Conservation (phyloP, 2,888 invertebrate genomes). For the Phragmatobia fuliginosa region DNA sequence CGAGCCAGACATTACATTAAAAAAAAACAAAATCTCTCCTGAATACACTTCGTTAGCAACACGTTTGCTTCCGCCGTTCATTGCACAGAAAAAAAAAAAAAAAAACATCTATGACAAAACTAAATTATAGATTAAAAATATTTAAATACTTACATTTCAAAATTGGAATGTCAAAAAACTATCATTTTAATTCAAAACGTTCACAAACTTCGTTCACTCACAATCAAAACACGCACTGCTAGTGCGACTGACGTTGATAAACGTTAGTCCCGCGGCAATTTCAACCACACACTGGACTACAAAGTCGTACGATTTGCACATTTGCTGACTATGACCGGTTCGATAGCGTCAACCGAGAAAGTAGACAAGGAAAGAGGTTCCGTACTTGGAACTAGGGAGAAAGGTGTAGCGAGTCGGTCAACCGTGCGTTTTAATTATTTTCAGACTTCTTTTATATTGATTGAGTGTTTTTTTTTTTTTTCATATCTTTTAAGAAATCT, state of each 20-base stretch:
- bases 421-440: background rate
- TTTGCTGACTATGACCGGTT: conserved; percentile 14
- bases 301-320: background rate
- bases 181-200: conserved; percentile 6
- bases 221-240: background rate
- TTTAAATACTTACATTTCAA: conserved; percentile 8
- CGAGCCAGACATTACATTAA: background rate
- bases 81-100: background rate
- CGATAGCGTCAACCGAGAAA: conserved; percentile 11
- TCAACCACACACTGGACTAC: conserved; percentile 11
- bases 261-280: conserved; percentile 10
- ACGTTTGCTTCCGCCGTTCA: conserved; percentile 3
- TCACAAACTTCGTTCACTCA: conserved; percentile 15
- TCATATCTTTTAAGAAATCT: too few species aligned
- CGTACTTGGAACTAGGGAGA: conserved; percentile 6
- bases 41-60: background rate
- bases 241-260: background rate
- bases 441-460: background rate
- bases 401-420: background rate
- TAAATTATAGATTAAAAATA: background rate
- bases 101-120: background rate
- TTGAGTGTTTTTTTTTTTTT: background rate
- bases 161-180: conserved; percentile 1
- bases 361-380: conserved; percentile 3
- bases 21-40: background rate